phyloP scores from a whole-genome alignment of 2,113 vertebrate species.

The Hyperopisus bebe region DNA sequence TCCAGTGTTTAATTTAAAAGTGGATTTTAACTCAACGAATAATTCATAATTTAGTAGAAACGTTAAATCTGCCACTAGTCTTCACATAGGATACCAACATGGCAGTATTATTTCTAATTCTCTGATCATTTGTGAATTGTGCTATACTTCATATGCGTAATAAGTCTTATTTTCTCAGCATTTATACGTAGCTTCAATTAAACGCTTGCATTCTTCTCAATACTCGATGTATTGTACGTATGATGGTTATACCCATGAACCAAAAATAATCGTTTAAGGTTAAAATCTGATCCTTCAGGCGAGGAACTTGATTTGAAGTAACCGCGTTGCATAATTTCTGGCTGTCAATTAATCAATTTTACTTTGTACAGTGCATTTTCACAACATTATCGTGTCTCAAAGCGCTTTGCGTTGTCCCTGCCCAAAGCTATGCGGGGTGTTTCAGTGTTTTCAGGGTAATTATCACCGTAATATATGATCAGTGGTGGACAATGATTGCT shows the following conservation, averaged over 20 bases:
- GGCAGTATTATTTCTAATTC: not conserved
- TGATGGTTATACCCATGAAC: not conserved
- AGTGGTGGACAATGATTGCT: not conserved
- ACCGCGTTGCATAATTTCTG: not conserved
- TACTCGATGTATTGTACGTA: no score
- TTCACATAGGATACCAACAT: not conserved
- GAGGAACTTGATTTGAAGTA: not conserved
- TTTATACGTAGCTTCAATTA: not conserved
- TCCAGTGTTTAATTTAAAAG: not conserved
- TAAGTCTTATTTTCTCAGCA: not conserved
- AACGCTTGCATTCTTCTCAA: not conserved
- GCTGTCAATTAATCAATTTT: not conserved
- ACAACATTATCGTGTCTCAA: no score
- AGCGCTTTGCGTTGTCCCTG: no score
- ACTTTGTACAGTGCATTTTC: no score
- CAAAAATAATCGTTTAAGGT: not conserved
- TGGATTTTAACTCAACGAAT: not conserved
- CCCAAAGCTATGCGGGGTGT: not conserved
- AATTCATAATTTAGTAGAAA: not conserved
- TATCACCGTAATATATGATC: not conserved
- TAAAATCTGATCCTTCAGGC: not conserved
- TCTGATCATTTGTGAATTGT: not conserved
- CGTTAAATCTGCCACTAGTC: not conserved
- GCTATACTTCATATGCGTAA: not conserved
- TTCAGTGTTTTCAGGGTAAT: not conserved